Conservation (phyloP, 2,797 vertebrate species). For the Hydrolagus colliei region DNA sequence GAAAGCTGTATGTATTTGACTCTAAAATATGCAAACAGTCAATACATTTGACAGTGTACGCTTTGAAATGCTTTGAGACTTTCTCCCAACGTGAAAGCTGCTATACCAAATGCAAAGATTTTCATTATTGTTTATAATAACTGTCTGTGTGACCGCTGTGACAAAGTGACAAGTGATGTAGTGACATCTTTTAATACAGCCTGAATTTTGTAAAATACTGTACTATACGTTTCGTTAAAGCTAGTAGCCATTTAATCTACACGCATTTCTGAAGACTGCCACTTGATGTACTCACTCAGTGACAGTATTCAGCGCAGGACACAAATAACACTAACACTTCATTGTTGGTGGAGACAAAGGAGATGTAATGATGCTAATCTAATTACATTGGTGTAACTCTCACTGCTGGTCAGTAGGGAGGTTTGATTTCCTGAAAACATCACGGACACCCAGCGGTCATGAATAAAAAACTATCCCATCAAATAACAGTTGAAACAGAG, state of each 20-base stretch:
- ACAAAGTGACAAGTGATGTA: neutral
- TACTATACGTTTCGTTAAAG: neutral
- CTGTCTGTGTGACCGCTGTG: too few species aligned
- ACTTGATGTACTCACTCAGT: neutral
- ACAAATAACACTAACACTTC: neutral
- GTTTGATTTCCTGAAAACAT: neutral
- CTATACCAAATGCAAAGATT: too few species aligned
- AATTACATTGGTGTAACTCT: neutral
- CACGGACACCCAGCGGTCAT: neutral
- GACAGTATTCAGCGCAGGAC: neutral
- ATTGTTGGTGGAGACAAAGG: neutral
- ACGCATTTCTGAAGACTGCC: neutral
- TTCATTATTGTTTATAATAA: too few species aligned
- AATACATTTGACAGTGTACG: too few species aligned
- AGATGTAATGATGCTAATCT: neutral
- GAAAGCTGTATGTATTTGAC: too few species aligned
- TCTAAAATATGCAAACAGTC: too few species aligned
- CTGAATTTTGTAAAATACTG: neutral
- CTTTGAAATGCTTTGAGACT: too few species aligned
- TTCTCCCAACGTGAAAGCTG: too few species aligned
- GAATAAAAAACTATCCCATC: neutral
- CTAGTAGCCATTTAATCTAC: neutral
- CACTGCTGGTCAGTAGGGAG: neutral
- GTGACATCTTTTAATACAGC: neutral
- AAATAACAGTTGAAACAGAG: neutral